These are phyloP conservation scores for Oligia strigilis DNA, from an alignment of 2,888 invertebrate genomes.

Conservation along the genomic window DNA sequence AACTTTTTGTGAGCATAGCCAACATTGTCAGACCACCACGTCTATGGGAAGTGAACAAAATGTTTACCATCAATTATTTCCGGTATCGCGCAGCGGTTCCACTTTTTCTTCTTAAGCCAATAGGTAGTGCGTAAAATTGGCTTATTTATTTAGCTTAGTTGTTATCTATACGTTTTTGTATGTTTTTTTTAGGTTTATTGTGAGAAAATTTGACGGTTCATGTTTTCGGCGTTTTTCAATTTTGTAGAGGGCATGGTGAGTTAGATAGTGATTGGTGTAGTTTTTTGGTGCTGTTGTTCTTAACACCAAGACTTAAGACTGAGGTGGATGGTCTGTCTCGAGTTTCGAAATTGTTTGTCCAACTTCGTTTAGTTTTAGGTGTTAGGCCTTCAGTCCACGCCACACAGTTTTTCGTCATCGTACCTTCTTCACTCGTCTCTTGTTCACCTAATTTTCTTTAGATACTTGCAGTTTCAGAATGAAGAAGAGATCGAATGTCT, in stretches of 20 bases:
- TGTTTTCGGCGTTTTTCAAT: neutral
- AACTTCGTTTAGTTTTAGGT: neutral
- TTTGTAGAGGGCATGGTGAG: neutral
- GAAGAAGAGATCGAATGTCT: neutral
- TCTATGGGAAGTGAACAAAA: slow-evolving; percentile 62
- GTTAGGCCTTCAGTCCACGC: no score
- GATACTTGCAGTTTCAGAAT: neutral
- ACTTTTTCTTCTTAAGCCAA: slow-evolving; percentile 47
- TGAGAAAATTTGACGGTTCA: slow-evolving; percentile 22
- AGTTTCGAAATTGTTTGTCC: neutral
- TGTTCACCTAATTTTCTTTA: neutral
- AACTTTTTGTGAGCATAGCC: neutral
- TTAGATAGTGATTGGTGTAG: neutral
- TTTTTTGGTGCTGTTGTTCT: neutral
- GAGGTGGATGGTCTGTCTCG: neutral
- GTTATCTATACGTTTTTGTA: slow-evolving; percentile 45
- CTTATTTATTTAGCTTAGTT: slow-evolving; percentile 54
- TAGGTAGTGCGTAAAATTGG: slow-evolving; percentile 52
- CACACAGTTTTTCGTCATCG: neutral
- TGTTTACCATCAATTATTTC: slow-evolving; percentile 72
- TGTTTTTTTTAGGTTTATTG: slow-evolving; percentile 18
- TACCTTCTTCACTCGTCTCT: neutral
- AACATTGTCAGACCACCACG: slow-evolving; percentile 1
- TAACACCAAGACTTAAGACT: neutral
- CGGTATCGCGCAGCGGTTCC: slow-evolving; percentile 54